phyloP scores from a whole-genome alignment of 2,113 vertebrate species.

The Antechinus flavipes region DNA sequence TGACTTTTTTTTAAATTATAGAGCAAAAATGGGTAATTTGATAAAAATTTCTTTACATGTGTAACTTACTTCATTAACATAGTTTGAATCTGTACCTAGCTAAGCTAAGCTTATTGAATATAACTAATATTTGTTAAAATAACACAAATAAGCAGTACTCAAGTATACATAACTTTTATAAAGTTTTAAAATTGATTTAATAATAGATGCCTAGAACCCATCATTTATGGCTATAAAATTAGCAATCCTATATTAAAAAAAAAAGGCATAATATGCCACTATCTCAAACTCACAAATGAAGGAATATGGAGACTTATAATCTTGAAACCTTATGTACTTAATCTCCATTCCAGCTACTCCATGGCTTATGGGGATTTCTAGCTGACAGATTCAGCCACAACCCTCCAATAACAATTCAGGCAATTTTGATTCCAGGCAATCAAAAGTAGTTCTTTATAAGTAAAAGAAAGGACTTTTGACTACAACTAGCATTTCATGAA shows the following conservation, averaged over 20 bases:
- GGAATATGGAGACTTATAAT: conserved; percentile 16
- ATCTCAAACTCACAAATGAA: background rate
- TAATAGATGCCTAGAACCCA: conserved; percentile 24
- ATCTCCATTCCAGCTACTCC: background rate
- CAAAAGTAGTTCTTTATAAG: background rate
- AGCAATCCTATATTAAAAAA: conserved; percentile 26
- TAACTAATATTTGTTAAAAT: background rate
- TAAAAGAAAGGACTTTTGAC: background rate
- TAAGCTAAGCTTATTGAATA: background rate
- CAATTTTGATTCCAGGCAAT: background rate
- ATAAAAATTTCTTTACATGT: background rate
- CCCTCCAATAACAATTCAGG: background rate
- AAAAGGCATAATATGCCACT: background rate
- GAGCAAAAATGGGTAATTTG: background rate
- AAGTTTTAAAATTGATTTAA: conserved; percentile 37
- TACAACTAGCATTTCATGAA: background rate
- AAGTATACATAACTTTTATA: background rate
- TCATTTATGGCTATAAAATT: conserved; percentile 26
- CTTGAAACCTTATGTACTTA: conserved; percentile 27
- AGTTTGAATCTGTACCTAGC: background rate
- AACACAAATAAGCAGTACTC: background rate
- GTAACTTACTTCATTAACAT: background rate
- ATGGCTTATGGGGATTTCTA: background rate
- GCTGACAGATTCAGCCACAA: background rate
- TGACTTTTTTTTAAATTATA: background rate